Conservation (phyloP, 2,113 vertebrate genomes). For the Macrotis lagotis region DNA sequence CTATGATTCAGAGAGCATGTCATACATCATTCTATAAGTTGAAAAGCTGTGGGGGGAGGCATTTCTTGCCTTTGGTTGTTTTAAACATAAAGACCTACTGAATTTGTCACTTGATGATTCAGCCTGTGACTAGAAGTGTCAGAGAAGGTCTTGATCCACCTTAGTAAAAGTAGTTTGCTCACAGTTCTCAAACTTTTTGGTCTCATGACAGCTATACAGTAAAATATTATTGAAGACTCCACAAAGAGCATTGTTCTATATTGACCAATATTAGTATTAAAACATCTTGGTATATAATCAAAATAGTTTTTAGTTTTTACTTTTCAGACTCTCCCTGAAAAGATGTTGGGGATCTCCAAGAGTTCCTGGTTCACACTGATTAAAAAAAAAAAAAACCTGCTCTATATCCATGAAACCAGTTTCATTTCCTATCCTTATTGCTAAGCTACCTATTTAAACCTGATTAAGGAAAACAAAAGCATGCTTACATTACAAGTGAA, state of each 20-base stretch:
- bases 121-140: neutral
- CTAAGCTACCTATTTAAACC: neutral
- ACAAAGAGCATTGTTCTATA: neutral
- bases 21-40: neutral
- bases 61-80: neutral
- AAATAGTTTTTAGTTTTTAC: neutral
- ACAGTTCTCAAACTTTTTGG: neutral
- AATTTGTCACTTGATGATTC: neutral
- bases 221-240: neutral
- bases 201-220: neutral
- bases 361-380: neutral
- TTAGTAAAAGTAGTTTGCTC: neutral
- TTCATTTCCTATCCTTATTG: neutral
- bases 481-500: neutral
- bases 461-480: neutral
- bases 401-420: neutral
- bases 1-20: neutral
- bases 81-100: neutral
- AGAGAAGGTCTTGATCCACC: neutral
- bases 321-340: neutral
- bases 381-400: neutral
- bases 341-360: neutral
- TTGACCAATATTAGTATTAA: neutral
- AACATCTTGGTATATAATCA: neutral
- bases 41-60: neutral